These are phyloP conservation scores for Colostygia pectinataria DNA, from an alignment of 2,888 invertebrate genomes.

Conservation along the genomic window DNA sequence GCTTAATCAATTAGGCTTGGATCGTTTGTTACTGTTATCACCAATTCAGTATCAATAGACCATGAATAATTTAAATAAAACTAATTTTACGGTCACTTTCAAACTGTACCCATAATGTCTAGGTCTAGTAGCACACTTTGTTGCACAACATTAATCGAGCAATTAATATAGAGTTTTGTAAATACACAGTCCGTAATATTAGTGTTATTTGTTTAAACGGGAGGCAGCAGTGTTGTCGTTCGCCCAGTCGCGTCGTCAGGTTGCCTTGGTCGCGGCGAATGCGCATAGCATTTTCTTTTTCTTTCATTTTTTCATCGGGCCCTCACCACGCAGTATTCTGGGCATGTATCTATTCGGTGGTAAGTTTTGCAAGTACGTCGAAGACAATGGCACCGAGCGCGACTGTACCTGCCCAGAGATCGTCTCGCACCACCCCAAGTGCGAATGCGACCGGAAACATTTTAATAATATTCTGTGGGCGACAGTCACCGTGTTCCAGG, in stretches of 20 bases:
- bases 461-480: slow-evolving; percentile 99
- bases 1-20: slow-evolving; percentile 65
- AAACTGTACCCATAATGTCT: slow-evolving; percentile 23
- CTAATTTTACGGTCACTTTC: slow-evolving; percentile 53
- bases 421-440: slow-evolving; percentile 93
- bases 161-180: slow-evolving; percentile 25
- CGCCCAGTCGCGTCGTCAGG: slow-evolving; percentile 56
- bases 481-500: slow-evolving; percentile 98
- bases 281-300: slow-evolving; percentile 81
- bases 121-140: slow-evolving; percentile 22
- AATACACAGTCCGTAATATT: slow-evolving; percentile 47
- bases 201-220: slow-evolving; percentile 44
- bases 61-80: slow-evolving; percentile 43
- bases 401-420: slow-evolving; percentile 97
- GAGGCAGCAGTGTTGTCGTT: slow-evolving; percentile 70
- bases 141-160: slow-evolving; percentile 27
- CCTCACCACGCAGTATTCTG: slow-evolving; percentile 92
- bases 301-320: slow-evolving; percentile 80
- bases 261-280: slow-evolving; percentile 72
- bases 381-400: slow-evolving; percentile 90
- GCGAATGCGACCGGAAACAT: slow-evolving; percentile 98
- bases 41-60: slow-evolving; percentile 26
- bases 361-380: slow-evolving; percentile 99
- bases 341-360: slow-evolving; percentile 99
- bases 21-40: slow-evolving; percentile 35